phyloP scores from a whole-genome alignment of 1,140 invertebrate species.

The Ylistrum balloti region DNA sequence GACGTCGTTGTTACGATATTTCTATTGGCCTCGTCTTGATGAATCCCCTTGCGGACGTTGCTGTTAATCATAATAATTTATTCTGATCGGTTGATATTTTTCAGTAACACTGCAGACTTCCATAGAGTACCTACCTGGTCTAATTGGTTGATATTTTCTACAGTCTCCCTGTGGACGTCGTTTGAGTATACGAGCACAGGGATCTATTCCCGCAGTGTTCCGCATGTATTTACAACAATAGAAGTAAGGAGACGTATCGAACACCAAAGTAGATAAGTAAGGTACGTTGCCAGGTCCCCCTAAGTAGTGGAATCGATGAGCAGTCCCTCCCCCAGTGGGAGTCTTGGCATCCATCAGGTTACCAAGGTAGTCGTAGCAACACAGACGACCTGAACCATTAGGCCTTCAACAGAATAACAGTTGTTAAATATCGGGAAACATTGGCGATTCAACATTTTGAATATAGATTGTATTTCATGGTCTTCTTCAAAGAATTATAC shows the following conservation, averaged over 20 bases:
- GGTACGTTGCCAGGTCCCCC: constrained; percentile 49
- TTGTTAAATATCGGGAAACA: too few relatives aligned
- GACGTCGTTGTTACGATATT: too few relatives aligned
- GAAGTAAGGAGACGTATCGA: constrained; percentile 49
- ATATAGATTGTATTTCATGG: too few relatives aligned
- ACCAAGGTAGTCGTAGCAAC: constrained; percentile 52
- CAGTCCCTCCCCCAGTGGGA: constrained; percentile 2
- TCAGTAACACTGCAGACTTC: not conserved
- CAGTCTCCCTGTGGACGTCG: constrained; percentile 46
- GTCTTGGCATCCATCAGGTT: constrained; percentile 49
- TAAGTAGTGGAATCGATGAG: constrained; percentile 53
- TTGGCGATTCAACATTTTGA: too few relatives aligned
- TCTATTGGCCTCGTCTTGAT: too few relatives aligned
- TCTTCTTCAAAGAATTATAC: too few relatives aligned
- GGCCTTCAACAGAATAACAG: too few relatives aligned
- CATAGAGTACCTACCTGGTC: constrained; percentile 51
- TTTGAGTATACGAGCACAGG: constrained; percentile 45
- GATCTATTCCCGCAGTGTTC: not conserved
- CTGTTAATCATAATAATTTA: too few relatives aligned
- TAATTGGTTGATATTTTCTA: constrained; percentile 50
- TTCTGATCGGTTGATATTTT: too few relatives aligned
- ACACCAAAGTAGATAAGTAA: constrained; percentile 50
- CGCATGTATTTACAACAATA: constrained; percentile 51
- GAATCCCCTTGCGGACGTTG: too few relatives aligned
- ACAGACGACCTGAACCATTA: constrained; percentile 44